phyloP scores from a whole-genome alignment of 2,888 invertebrate species.

The Xylophagus ater region DNA sequence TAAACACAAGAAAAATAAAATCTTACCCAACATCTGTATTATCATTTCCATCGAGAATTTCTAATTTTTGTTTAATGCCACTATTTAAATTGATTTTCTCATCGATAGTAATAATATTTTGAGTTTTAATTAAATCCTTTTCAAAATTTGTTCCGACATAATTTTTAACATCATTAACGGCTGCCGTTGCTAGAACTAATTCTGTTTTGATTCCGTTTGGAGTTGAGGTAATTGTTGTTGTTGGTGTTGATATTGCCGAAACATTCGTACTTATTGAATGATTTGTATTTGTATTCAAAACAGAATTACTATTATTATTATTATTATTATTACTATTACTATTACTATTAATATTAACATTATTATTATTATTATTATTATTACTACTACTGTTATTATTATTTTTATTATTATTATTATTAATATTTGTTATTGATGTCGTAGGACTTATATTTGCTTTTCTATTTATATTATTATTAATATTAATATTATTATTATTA shows the following conservation, averaged over 20 bases:
- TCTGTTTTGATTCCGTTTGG: slow-evolving; percentile 25
- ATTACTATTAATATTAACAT: slow-evolving; percentile 22
- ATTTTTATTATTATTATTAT: not conserved
- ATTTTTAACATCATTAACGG: no score
- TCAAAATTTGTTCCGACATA: no score
- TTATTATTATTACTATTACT: slow-evolving; percentile 18
- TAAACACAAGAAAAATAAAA: not conserved
- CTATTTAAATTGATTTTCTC: no score
- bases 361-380: no score
- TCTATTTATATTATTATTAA: no score
- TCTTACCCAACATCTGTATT: slow-evolving; percentile 35
- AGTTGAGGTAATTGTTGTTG: slow-evolving; percentile 14
- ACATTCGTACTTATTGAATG: not conserved
- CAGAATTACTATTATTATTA: slow-evolving; percentile 12
- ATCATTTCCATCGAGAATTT: slow-evolving; percentile 26
- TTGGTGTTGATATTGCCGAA: slow-evolving; percentile 2
- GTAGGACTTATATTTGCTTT: not conserved
- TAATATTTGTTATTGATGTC: not conserved
- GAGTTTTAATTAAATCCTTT: no score
- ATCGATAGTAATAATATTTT: no score
- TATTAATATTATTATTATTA: no score
- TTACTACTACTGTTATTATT: not conserved
- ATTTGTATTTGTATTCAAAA: slow-evolving; percentile 5
- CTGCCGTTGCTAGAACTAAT: slow-evolving; percentile 24
- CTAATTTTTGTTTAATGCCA: slow-evolving; percentile 35